Base-by-base conservation (phyloP, 1,140 invertebrate genomes). In the Anoplolepis gracilipes region DNA sequence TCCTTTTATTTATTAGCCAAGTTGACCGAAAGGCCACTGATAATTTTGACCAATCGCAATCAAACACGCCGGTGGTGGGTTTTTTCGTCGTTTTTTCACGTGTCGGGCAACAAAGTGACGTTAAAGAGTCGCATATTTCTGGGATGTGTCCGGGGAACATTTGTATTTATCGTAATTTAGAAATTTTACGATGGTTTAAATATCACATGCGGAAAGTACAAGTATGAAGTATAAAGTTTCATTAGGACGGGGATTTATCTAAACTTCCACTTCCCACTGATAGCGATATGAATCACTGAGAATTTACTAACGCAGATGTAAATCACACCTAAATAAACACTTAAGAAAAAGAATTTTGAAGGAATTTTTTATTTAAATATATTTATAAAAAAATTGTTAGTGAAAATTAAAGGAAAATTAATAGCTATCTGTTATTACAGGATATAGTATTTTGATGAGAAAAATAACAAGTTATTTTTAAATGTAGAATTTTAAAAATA, bases 41-140 rank as follows among this genome's bases (percentile, higher is more conserved):
- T 49, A 75, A 87, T 86, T 88, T 76, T 39, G 33, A 84, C 19
- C 28, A 69, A 84, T 82, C 59, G 25, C 33, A 42, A 13, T 3
- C 13, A 49, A 55, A 65, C 0, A 13, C 16, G n/a, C 30, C 33
- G 11, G 1, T 42, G 22, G 6, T 10, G 10, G 61, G 22, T 64
- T 84, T 64, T 72, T 76, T 46, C 72, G 6, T 53, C 30, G 25
- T 7, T n/a, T n/a, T n/a, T n/a, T 55, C 19, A 13, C 61, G 25
- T 2, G 55, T 46, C 30, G 49, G 22, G 25, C 7, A 16, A 16
- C 3, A 4, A 11, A 75, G 55, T 59, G 57, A 61, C 33, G 10
- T 53, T 55, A 7, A 46, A 10, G 13, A 53, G 49, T 28, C 30
- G 19, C 2, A 10, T 11, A 11, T 22, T 28, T 69, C 11, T 30